Conservation (phyloP, 2,113 vertebrate genomes). For the Indicator indicator region DNA sequence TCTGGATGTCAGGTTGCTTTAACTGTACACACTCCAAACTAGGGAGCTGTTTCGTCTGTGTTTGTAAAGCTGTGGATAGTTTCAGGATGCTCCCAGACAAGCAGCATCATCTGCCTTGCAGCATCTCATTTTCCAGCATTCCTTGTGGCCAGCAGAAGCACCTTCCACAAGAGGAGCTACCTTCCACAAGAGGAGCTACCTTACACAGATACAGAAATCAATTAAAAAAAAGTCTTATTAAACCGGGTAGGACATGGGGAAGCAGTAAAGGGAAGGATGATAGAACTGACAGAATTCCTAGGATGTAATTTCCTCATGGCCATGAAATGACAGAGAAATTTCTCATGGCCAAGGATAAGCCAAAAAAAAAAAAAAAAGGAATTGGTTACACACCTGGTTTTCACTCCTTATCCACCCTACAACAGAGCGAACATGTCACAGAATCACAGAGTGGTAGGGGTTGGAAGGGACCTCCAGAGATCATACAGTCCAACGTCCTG, state of each 20-base stretch:
- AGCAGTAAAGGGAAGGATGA: neutral
- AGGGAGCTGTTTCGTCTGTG: neutral
- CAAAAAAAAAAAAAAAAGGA: neutral
- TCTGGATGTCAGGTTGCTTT: neutral
- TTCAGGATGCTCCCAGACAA: neutral
- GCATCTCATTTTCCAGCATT: neutral
- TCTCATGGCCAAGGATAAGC: neutral
- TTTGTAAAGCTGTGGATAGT: neutral
- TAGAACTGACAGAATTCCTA: neutral
- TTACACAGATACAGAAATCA: neutral
- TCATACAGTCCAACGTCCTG: too few species aligned
- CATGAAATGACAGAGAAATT: neutral
- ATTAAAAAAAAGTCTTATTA: neutral
- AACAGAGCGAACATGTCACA: neutral
- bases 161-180: neutral
- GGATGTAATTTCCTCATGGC: neutral
- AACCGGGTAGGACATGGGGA: neutral
- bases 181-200: neutral
- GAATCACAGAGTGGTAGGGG: too few species aligned
- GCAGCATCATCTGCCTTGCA: fast-evolving
- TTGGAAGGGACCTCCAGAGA: too few species aligned
- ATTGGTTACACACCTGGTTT: neutral
- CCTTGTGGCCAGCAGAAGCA: neutral
- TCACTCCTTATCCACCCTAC: neutral
- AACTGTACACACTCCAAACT: neutral